Conservation (phyloP, 1,140 invertebrate genomes). For the Temnothorax curvispinosus region DNA sequence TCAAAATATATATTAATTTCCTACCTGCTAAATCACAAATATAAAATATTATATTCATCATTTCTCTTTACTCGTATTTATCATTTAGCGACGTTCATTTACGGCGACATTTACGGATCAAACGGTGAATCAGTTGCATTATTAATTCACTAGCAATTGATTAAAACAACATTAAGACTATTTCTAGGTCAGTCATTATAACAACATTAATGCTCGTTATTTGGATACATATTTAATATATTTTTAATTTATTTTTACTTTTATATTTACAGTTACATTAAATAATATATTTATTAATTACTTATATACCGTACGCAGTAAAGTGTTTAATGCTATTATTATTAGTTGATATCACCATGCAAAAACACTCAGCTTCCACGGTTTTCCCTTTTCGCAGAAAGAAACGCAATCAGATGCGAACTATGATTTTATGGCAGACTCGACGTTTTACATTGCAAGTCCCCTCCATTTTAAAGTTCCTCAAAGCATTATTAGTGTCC, state of each 20-base stretch:
- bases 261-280: not conserved
- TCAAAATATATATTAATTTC: not conserved
- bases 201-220: not conserved
- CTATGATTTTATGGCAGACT: not conserved
- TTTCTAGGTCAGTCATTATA: not conserved
- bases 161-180: not conserved
- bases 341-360: not conserved
- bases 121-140: not conserved
- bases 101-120: not conserved
- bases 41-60: not conserved
- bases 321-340: not conserved
- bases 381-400: constrained; percentile 5
- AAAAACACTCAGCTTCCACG: not conserved
- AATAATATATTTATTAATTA: not conserved
- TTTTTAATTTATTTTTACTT: not conserved
- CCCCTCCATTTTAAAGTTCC: constrained; percentile 15
- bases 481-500: not conserved
- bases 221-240: not conserved
- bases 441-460: not conserved
- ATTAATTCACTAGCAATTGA: not conserved
- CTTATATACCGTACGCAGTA: not conserved
- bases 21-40: constrained; percentile 11
- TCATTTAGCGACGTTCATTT: not conserved
- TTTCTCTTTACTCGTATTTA: not conserved
- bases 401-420: not conserved